Base-by-base conservation (phyloP, 1,140 invertebrate species). In the Penaeus vannamei region DNA sequence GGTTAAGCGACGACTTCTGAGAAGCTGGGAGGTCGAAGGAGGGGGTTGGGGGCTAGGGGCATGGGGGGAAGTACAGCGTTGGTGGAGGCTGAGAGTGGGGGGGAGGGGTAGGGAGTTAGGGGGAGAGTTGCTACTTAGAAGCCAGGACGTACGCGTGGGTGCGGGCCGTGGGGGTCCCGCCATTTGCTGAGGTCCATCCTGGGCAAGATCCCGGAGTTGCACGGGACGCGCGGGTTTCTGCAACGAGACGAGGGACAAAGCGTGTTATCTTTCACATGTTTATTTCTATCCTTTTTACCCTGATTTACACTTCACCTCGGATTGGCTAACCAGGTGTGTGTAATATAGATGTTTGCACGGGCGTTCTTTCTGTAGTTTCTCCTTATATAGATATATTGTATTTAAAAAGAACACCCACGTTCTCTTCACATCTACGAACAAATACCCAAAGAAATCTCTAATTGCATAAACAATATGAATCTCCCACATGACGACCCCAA, bases 111-210 rank as follows among this genome's bases (percentile, higher is more conserved):
- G 53, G 53, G 53, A 17, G 53, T 14, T 12, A 53, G 53, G 53
- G 42, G 46, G 53, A 36, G 46, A 53, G 19, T n/a, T 29, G n/a
- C n/a, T 46, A n/a, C 26, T 82, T 90, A 90, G 81, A 87, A 90
- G 85, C 20, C 3, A 59, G 85, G 89, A 90, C 89, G 80, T 90
- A 90, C 89, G 61, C 82, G 77, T 42, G 85, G 85, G 32, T 53
- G 26, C 22, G 72, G 53, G n/a, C 59, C 86, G 29, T 87, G 89
- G 42, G 62, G 61, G 64, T 92, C 91, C 53, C 90, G 82, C 97
- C 97, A 98, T 93, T 97, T 97, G 90, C 94, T 95, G 90, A 98
- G 95, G 93, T 98, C 97, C 91, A 98, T 96, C 89, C 95, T 95
- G 22, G 97, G 96, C 84, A 98, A 94, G 53, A 98, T 94, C 77